Percentiles rank a stretch among this genome's conserved stretches.
Evolutionary conservation across 1,140 invertebrate genomes (phyloP).

Genomic region (Trissolcus basalis): DNA sequence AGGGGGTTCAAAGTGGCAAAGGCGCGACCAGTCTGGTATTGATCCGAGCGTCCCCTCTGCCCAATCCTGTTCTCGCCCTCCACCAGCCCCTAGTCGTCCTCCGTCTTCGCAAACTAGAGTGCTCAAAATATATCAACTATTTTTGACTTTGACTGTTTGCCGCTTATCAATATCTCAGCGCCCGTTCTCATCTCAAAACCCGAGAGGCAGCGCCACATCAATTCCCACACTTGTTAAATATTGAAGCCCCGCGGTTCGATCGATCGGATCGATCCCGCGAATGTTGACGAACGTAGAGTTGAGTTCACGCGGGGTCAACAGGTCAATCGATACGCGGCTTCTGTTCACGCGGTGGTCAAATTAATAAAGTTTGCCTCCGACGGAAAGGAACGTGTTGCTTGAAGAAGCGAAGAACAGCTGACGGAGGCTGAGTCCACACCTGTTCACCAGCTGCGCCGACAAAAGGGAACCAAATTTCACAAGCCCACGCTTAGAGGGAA

Average conservation of each 20-base stretch:
- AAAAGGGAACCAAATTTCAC: constrained; percentile 39
- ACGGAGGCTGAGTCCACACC: constrained; percentile 63
- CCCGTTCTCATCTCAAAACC: too few relatives aligned
- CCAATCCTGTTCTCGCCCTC: constrained; percentile 57
- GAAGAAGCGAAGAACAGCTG: constrained; percentile 62
- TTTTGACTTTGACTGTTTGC: constrained; percentile 14
- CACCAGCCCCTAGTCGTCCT: constrained; percentile 67
- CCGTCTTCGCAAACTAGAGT: constrained; percentile 59
- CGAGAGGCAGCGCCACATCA: background rate
- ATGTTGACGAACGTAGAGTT: background rate
- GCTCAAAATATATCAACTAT: constrained; percentile 33
- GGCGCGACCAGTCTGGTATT: constrained; percentile 73
- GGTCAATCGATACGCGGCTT: background rate
- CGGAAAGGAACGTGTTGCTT: constrained; percentile 36
- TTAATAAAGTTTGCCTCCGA: constrained; percentile 24
- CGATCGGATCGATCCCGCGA: background rate
- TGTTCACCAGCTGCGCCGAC: constrained; percentile 70
- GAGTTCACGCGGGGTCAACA: background rate
- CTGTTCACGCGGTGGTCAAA: background rate
- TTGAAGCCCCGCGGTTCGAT: too few relatives aligned
- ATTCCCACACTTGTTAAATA: background rate
- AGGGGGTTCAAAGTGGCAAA: constrained; percentile 60
- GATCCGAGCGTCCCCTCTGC: constrained; percentile 71
- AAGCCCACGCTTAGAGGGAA: too few relatives aligned
- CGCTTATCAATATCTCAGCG: too few relatives aligned